A percentile compares a stretch with the other conserved stretches of the same genome.
Evolutionary conservation across 1,140 invertebrate species (phyloP).

Genomic region (Drosophila teissieri): DNA sequence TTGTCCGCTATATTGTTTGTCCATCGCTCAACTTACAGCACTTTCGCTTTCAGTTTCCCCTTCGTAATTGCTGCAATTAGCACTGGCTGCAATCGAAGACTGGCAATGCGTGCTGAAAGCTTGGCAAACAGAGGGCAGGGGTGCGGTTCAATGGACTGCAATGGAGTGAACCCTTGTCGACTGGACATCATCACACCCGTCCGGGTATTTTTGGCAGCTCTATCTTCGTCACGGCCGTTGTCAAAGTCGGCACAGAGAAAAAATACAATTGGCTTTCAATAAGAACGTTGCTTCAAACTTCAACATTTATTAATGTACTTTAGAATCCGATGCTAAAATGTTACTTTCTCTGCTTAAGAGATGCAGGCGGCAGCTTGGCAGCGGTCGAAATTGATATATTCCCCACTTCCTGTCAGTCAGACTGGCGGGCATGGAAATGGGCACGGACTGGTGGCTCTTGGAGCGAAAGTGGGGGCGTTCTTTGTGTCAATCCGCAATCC

Average conservation of each 20-base stretch:
- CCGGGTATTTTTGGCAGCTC: slow-evolving; percentile 24
- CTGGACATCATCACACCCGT: neutral
- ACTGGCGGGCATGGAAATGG: slow-evolving; percentile 32
- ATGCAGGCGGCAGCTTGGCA: slow-evolving; percentile 22
- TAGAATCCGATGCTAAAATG: neutral
- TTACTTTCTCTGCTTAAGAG: slow-evolving; percentile 19
- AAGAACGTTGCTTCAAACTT: neutral
- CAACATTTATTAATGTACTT: no score
- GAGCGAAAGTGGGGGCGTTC: slow-evolving; percentile 16
- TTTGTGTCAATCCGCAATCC: slow-evolving; percentile 57
- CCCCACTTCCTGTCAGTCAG: slow-evolving; percentile 54
- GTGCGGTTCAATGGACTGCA: slow-evolving; percentile 69
- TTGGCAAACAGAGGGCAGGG: slow-evolving; percentile 44
- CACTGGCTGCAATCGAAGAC: slow-evolving; percentile 31
- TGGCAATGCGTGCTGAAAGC: slow-evolving; percentile 41
- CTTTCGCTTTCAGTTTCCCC: slow-evolving; percentile 45
- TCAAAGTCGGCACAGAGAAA: neutral
- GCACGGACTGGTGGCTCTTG: slow-evolving; percentile 8
- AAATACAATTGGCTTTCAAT: no score
- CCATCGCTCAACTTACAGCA: slow-evolving; percentile 75
- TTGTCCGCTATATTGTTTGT: slow-evolving; percentile 45
- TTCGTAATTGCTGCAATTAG: slow-evolving; percentile 61
- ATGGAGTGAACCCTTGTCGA: slow-evolving; percentile 61
- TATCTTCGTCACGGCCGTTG: slow-evolving; percentile 30
- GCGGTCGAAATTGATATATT: slow-evolving; percentile 58